phyloP scores from a whole-genome alignment of 2,888 invertebrate species.

The Himalopsyche anomala region DNA sequence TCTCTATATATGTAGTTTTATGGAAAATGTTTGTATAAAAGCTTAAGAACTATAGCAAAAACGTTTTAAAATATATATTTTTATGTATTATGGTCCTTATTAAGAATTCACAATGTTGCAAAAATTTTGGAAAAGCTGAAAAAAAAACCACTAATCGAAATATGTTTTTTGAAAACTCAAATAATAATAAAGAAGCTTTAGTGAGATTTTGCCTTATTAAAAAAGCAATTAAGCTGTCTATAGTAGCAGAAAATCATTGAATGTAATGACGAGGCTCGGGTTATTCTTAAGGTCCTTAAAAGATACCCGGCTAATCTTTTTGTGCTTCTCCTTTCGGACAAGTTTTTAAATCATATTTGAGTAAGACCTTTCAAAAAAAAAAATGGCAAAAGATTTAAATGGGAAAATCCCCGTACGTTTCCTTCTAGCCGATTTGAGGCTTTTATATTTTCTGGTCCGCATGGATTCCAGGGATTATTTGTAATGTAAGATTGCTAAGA shows the following conservation, averaged over 20 bases:
- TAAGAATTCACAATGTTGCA: no score
- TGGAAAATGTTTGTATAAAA: no score
- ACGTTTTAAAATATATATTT: no score
- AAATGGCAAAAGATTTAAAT: conserved; percentile 18
- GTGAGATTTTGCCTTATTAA: neutral
- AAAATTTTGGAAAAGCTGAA: no score
- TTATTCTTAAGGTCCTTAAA: conserved; percentile 13
- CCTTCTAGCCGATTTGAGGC: conserved; percentile 35
- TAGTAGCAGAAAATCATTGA: conserved; percentile 8
- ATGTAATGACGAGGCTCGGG: neutral
- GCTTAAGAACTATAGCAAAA: no score
- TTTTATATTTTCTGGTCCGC: conserved; percentile 48
- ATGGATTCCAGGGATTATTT: conserved; percentile 48
- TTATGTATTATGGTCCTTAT: no score
- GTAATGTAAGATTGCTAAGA: conserved; percentile 45
- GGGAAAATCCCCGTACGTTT: conserved; percentile 13
- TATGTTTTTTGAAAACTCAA: no score
- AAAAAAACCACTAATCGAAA: no score
- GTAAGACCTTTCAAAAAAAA: conserved; percentile 18
- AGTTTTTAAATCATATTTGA: conserved; percentile 30
- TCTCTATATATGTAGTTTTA: no score
- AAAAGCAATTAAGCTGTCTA: conserved; percentile 6
- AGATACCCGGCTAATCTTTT: neutral
- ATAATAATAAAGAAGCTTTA: neutral
- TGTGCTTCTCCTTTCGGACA: neutral